phyloP scores from a whole-genome alignment of 1,140 invertebrate genomes.

The Sesamia nonagrioides region DNA sequence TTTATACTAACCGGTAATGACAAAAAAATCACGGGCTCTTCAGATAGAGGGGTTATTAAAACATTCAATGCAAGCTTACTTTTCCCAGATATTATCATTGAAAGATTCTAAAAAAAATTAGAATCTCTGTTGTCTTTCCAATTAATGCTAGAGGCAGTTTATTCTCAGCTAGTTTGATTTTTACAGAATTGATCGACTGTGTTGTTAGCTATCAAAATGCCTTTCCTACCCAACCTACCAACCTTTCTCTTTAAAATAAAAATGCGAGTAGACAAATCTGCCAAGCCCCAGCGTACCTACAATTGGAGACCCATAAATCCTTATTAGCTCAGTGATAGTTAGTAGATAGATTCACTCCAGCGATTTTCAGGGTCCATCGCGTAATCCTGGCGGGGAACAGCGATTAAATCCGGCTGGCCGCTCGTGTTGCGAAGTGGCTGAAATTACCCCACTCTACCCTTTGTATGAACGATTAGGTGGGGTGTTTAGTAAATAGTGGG shows the following conservation, averaged over 20 bases:
- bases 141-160: too few species aligned
- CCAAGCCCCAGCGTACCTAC: neutral
- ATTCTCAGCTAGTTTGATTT: too few species aligned
- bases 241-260: neutral
- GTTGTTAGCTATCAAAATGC: neutral
- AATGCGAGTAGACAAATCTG: neutral
- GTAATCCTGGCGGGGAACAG: constrained; percentile 24
- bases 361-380: constrained; percentile 34
- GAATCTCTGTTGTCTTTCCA: too few species aligned
- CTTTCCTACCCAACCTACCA: too few species aligned
- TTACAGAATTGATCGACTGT: neutral
- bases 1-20: too few species aligned
- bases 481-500: constrained; percentile 15
- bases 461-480: constrained; percentile 20
- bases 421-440: constrained; percentile 10
- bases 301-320: constrained; percentile 33
- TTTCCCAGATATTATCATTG: too few species aligned
- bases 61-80: too few species aligned
- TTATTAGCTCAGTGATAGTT: constrained; percentile 27
- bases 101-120: too few species aligned
- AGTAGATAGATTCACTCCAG: constrained; percentile 25
- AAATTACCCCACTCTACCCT: constrained; percentile 17
- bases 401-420: constrained; percentile 34
- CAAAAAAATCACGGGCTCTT: too few species aligned
- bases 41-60: too few species aligned